Conservation (phyloP, 2,888 invertebrate species). For the Drosophila borealis region DNA sequence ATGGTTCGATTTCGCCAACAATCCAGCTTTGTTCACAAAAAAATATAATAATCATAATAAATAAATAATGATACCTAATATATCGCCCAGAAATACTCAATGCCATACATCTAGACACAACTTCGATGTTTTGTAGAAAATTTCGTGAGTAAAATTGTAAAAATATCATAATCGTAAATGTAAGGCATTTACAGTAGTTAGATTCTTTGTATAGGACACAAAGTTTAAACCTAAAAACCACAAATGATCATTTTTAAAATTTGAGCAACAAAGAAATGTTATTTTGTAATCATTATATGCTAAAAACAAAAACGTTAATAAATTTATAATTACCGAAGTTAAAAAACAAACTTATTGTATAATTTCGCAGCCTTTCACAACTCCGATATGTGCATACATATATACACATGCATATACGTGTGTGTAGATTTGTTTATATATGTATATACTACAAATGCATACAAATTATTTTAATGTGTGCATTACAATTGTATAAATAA, state of each 20-base stretch:
- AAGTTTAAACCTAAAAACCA: constrained; percentile 69
- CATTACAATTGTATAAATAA: constrained; percentile 53
- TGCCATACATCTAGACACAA: constrained; percentile 61
- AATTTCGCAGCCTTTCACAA: constrained; percentile 71
- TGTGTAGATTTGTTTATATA: constrained; percentile 18
- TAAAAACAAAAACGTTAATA: constrained; percentile 42
- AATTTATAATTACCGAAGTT: constrained; percentile 47
- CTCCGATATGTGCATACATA: constrained; percentile 26
- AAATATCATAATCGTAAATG: constrained; percentile 64
- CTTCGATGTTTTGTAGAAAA: constrained; percentile 72
- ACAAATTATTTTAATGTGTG: constrained; percentile 44
- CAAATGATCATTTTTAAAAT: constrained; percentile 59
- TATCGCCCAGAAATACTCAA: constrained; percentile 61
- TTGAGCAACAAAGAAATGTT: constrained; percentile 60
- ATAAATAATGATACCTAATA: constrained; percentile 27
- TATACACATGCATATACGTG: constrained; percentile 30
- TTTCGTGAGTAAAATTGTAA: constrained; percentile 52
- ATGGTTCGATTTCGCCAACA: constrained; percentile 27
- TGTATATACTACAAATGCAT: constrained; percentile 42
- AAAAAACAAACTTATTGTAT: constrained; percentile 48
- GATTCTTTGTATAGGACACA: constrained; percentile 80
- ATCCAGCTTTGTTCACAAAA: constrained; percentile 53
- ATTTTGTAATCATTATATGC: constrained; percentile 62
- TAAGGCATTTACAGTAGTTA: constrained; percentile 77
- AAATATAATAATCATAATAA: constrained; percentile 20